Evolutionary conservation across 2,888 invertebrate genomes (phyloP).

Genomic region (Scaptomyza cyrtandrae): DNA sequence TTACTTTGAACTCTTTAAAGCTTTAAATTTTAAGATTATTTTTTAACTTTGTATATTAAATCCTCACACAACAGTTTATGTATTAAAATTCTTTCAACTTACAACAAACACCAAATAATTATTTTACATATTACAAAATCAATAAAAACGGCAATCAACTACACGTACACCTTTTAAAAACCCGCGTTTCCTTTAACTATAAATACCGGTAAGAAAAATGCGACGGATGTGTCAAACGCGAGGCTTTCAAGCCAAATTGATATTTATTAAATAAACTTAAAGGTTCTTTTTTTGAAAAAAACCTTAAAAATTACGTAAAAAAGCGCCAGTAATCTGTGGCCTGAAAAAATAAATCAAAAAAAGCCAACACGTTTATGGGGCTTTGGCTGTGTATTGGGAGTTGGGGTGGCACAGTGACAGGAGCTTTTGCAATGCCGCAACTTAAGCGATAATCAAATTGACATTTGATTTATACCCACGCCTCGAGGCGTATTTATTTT

Average conservation of each 20-base stretch:
- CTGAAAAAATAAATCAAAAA: conserved; percentile 20
- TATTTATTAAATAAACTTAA: conserved; percentile 61
- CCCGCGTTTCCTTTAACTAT: conserved; percentile 26
- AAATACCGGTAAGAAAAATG: conserved; percentile 6
- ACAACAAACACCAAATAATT: background rate
- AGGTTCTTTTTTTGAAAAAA: conserved; percentile 26
- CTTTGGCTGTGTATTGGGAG: background rate
- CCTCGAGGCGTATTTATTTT: conserved; percentile 15
- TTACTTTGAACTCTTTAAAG: background rate
- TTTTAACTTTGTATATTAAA: no score
- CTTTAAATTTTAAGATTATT: background rate
- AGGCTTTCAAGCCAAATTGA: conserved; percentile 65
- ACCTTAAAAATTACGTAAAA: conserved; percentile 26
- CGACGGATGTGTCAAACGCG: conserved; percentile 20
- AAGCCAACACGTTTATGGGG: conserved; percentile 20
- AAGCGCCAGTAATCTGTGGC: conserved; percentile 8
- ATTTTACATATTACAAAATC: background rate
- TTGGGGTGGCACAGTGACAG: conserved; percentile 22
- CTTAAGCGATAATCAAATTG: conserved; percentile 70
- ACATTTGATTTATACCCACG: conserved; percentile 28
- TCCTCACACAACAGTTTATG: no score
- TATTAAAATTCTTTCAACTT: background rate
- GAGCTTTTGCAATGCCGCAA: conserved; percentile 50
- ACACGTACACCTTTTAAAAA: background rate
- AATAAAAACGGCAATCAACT: background rate